Percentiles rank a stretch among this genome's conserved stretches.
Conservation (phyloP, 2,113 vertebrate genomes). For the Onychostruthus taczanowskii region DNA sequence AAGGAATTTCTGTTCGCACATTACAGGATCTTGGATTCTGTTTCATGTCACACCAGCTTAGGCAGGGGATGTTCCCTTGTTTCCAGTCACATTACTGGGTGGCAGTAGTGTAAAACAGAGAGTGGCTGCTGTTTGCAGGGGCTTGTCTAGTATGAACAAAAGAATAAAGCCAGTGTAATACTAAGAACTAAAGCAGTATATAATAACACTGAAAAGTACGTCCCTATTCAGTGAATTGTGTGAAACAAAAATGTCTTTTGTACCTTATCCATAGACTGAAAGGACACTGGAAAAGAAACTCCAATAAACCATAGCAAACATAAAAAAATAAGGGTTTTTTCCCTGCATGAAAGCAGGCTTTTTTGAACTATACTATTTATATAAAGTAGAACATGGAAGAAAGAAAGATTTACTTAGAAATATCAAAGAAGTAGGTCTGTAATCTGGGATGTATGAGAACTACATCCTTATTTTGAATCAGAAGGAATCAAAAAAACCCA, state of each 20-base stretch:
- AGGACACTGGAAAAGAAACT: neutral
- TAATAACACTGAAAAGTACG: neutral
- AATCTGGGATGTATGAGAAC: neutral
- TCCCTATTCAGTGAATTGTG: neutral
- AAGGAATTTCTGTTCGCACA: neutral
- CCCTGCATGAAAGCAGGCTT: neutral
- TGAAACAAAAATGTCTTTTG: neutral
- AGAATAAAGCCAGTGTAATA: neutral
- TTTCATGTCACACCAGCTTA: neutral
- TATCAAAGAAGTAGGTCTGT: neutral
- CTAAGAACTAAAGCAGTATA: neutral
- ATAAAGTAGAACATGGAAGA: neutral
- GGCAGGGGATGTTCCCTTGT: neutral
- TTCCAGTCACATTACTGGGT: neutral
- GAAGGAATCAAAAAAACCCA: accelerated
- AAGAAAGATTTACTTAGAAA: neutral
- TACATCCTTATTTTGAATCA: neutral
- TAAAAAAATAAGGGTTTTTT: neutral
- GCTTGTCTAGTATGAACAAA: neutral
- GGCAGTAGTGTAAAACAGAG: neutral
- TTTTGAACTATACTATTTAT: neutral
- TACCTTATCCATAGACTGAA: neutral
- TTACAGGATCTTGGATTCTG: neutral
- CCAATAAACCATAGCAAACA: neutral
- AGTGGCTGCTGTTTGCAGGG: neutral